These are phyloP conservation scores for Epistrophella euchroma DNA, from an alignment of 2,888 invertebrate genomes.

Conservation along the genomic window DNA sequence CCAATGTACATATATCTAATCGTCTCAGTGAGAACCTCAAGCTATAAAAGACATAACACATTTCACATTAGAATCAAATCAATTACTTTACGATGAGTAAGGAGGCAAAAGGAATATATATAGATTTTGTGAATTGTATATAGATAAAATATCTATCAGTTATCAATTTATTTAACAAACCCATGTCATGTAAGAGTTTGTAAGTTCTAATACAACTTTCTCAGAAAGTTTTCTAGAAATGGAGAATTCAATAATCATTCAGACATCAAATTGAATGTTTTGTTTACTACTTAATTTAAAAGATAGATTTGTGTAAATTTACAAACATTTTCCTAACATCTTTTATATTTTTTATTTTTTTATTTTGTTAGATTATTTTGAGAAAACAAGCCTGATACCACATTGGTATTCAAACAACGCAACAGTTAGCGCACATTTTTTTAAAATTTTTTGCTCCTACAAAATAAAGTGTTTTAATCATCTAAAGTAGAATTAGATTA, in stretches of 20 bases:
- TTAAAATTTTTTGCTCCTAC: no score
- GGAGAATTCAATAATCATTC: conserved; percentile 15
- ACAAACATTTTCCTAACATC: no score
- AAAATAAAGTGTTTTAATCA: no score
- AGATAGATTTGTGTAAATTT: no score
- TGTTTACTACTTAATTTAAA: no score
- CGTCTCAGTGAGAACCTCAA: conserved; percentile 5
- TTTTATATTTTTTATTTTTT: no score
- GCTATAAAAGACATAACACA: not conserved
- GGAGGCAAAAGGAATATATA: not conserved
- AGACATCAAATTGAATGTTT: not conserved
- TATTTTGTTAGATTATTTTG: no score
- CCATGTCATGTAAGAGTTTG: conserved; percentile 1
- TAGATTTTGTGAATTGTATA: not conserved
- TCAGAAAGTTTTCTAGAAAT: not conserved
- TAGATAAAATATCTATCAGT: conserved; percentile 8
- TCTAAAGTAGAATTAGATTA: no score
- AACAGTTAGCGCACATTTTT: no score
- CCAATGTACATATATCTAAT: not conserved
- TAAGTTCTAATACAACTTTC: not conserved
- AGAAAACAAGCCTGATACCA: no score
- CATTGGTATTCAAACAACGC: no score
- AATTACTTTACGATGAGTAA: conserved; percentile 20
- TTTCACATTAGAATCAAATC: conserved; percentile 26
- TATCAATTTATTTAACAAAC: conserved; percentile 12